Base-by-base conservation (phyloP, 2,888 invertebrate species). In the Chrysolina americana region DNA sequence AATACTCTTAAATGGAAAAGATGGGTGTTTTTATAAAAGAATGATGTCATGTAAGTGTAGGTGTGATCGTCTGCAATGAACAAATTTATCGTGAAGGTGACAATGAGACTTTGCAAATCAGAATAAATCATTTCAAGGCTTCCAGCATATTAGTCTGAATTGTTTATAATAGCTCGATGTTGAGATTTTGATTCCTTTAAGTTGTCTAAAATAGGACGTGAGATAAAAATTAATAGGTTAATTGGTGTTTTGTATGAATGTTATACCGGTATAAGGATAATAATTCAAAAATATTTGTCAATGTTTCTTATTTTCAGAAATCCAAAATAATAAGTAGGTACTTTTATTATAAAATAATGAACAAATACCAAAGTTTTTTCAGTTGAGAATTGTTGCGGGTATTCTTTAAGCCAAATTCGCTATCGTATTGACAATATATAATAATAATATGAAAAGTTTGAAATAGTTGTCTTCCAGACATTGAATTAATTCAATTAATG, bases 31-130 rank as follows among this genome's bases (percentile, higher is more conserved):
- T 15, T 28, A 59, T 59, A 36, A 28, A 59, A 17, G 44, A 23
- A 41, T 70, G 70, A 70, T 48, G 63, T 70, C 70, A 70, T 64
- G 13, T 13, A 0, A 44, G 44, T 28, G 68, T 50, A 68, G 70
- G 70, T 70, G 70, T 70, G 59, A 70, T 64, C 28, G 48, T 63
- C 70, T 41, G 47, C 50, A 70, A 70, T 70, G 41, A 50, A 36
- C 56, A 70, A 70, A 70, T 70, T 70, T 70, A 64, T 64, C n/a
- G 70, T 48, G 65, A 70, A 70, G 68, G 68, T 68, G 68, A 68
- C 68, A 68, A 41, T 53, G 36, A 68, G 56, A 68, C 56, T 56
- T 19, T 50, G 23, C 17, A 41, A 36, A 66, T 41, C 53, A 68
- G 56, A 66, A 28, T 66, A 47, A 68, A 68, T 50, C 11, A 68